phyloP scores from a whole-genome alignment of 1,140 invertebrate genomes.

The Ceratoteleas bidentatus region DNA sequence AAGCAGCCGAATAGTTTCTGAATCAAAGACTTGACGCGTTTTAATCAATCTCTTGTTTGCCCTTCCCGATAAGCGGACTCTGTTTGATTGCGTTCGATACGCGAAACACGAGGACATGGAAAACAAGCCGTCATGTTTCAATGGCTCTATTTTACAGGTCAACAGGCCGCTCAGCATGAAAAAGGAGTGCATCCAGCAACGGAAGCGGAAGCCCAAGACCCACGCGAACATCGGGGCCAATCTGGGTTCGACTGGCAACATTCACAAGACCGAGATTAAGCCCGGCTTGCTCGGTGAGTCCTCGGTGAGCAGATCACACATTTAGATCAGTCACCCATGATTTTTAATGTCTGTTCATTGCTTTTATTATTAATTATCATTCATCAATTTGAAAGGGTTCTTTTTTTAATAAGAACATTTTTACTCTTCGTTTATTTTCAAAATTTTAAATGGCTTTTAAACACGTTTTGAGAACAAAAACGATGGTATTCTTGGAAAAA shows the following conservation, averaged over 20 bases:
- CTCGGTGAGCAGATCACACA: conserved; percentile 74
- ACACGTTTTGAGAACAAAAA: too few relatives aligned
- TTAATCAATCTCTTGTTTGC: conserved; percentile 60
- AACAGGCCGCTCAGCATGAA: conserved; percentile 95
- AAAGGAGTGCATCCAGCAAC: conserved; percentile 96
- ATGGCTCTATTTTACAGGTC: conserved; percentile 83
- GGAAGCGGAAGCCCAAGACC: conserved; percentile 93
- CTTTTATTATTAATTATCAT: conserved; percentile 15
- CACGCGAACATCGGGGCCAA: conserved; percentile 65
- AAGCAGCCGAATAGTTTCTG: conserved; percentile 49
- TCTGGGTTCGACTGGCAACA: conserved; percentile 70
- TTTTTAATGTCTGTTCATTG: conserved; percentile 41
- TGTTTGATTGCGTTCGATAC: conserved; percentile 38
- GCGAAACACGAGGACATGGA: conserved; percentile 19
- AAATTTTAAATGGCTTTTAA: too few relatives aligned
- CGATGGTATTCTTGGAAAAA: too few relatives aligned
- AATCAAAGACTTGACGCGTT: conserved; percentile 49
- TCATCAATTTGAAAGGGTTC: conserved; percentile 15
- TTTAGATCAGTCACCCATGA: conserved; percentile 26
- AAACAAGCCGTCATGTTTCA: conserved; percentile 15
- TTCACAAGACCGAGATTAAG: conserved; percentile 79
- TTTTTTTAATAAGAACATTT: not conserved
- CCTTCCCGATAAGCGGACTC: conserved; percentile 39
- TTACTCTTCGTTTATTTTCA: too few relatives aligned
- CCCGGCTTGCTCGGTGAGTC: conserved; percentile 80